Percentiles rank a stretch among this genome's conserved stretches.
These are phyloP conservation scores for Typhlichthys subterraneus DNA, from an alignment of 2,797 vertebrate genomes.

Conservation along the genomic window DNA sequence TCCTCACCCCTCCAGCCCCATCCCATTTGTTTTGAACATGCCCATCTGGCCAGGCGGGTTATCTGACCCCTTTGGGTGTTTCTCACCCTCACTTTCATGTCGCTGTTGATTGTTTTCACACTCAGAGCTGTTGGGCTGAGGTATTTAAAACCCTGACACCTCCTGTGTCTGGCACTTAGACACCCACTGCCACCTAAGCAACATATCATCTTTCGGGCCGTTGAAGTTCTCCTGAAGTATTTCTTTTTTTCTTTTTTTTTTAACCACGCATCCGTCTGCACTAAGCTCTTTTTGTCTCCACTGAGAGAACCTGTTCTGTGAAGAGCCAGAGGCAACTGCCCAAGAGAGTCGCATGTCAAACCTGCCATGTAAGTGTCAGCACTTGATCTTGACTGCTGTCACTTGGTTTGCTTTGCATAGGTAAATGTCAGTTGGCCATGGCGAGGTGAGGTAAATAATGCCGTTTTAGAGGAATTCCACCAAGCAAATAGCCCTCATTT, in stretches of 20 bases:
- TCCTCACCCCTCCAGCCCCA: background rate
- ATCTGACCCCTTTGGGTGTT: conserved; percentile 68
- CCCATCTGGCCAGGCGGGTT: conserved; percentile 72
- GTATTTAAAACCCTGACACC: conserved; percentile 65
- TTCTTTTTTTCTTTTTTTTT: background rate
- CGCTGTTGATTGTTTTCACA: conserved; percentile 75
- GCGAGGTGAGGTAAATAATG: conserved; percentile 30
- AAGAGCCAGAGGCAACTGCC: conserved; percentile 16
- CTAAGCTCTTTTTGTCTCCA: conserved; percentile 48
- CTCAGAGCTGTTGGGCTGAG: conserved; percentile 59
- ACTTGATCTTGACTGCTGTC: conserved; percentile 17
- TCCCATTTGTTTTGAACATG: conserved; percentile 50
- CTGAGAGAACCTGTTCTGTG: conserved; percentile 40
- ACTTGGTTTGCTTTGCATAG: conserved; percentile 19
- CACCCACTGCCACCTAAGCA: conserved; percentile 59
- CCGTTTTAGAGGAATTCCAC: conserved; percentile 21
- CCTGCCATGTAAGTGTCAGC: conserved; percentile 47
- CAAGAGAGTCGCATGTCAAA: conserved; percentile 50
- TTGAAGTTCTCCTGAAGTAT: conserved; percentile 19
- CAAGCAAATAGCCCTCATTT: conserved; percentile 24
- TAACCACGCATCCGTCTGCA: conserved; percentile 25
- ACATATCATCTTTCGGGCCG: conserved; percentile 53
- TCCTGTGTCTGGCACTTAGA: conserved; percentile 61
- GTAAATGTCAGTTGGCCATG: conserved; percentile 35
- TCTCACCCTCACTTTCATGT: conserved; percentile 71